Percentiles rank a stretch among this genome's conserved stretches.
Conservation (phyloP, 2,888 invertebrate species). For the Drosophila anomelani region DNA sequence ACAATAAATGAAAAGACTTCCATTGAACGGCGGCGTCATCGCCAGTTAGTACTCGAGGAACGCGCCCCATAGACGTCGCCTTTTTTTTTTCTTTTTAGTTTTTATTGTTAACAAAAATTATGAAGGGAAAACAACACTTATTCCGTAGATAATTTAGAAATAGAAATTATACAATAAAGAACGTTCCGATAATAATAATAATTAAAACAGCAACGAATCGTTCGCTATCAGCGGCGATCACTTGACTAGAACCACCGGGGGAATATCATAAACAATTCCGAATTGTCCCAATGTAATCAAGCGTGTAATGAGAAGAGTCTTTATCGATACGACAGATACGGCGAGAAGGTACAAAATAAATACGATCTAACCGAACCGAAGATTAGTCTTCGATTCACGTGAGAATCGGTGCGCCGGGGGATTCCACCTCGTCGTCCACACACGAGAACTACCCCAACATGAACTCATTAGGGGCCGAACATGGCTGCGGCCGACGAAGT, state of each 20-base stretch:
- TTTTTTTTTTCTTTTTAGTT: neutral
- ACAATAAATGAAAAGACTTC: conserved; percentile 58
- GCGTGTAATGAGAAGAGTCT: conserved; percentile 39
- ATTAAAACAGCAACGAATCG: conserved; percentile 24
- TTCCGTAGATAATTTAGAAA: conserved; percentile 28
- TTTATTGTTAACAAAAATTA: conserved; percentile 41
- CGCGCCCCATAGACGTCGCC: conserved; percentile 45
- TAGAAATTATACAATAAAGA: conserved; percentile 37
- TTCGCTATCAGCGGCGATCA: conserved; percentile 36
- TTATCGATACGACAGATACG: neutral
- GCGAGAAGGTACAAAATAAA: neutral
- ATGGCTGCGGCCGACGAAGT: neutral
- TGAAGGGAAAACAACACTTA: neutral
- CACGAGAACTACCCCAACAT: conserved; percentile 46
- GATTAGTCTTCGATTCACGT: conserved; percentile 29
- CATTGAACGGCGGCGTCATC: conserved; percentile 63
- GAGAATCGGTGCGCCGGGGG: conserved; percentile 17
- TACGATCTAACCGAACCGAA: neutral
- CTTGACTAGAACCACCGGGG: conserved; percentile 31
- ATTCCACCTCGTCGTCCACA: conserved; percentile 32
- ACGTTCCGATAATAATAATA: conserved; percentile 31
- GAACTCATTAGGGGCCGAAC: conserved; percentile 42
- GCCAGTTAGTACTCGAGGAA: conserved; percentile 46
- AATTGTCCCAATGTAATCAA: conserved; percentile 35
- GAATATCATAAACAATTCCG: conserved; percentile 32